Percentiles rank a stretch among this genome's conserved stretches.
Conservation (phyloP, 30 jellyfish, hydroid and myxozoan genomes). For the Turritopsis dohrnii region DNA sequence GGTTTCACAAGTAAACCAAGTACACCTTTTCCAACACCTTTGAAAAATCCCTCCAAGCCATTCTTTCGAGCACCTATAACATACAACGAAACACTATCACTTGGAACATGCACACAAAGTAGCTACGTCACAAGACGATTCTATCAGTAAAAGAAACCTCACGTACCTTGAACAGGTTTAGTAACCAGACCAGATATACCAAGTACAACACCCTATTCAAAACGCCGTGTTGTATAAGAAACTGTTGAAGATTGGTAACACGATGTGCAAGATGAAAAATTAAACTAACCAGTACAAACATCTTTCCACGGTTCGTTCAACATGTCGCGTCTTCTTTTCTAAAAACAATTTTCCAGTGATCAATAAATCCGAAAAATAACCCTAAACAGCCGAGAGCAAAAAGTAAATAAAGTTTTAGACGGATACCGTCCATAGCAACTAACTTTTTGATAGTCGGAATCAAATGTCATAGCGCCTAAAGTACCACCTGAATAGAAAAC, state of each 20-base stretch:
- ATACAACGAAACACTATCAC: not conserved
- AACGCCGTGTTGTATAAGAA: too few species aligned
- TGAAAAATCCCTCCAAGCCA: conserved; percentile 54
- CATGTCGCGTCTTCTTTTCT: conserved; percentile 36
- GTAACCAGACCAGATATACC: conserved; percentile 47
- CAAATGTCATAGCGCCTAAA: conserved; percentile 40
- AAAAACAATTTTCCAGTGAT: not conserved
- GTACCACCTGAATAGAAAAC: conserved; percentile 33
- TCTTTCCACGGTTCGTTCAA: conserved; percentile 36
- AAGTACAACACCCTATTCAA: conserved; percentile 25
- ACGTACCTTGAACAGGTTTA: conserved; percentile 43
- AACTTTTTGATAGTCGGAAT: conserved; percentile 38
- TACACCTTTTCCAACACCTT: conserved; percentile 47
- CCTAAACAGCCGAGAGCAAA: not conserved
- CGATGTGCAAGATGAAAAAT: too few species aligned
- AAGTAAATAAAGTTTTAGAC: not conserved
- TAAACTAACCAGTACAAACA: conserved; percentile 28
- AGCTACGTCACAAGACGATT: not conserved
- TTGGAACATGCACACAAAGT: not conserved
- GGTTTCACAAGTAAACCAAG: conserved; percentile 47
- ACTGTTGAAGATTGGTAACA: too few species aligned
- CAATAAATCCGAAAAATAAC: not conserved
- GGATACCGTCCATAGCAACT: not conserved
- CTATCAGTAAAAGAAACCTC: not conserved
- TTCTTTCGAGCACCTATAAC: conserved; percentile 45